phyloP scores from a whole-genome alignment of 2,113 vertebrate genomes.

The Aegotheles bennettii region DNA sequence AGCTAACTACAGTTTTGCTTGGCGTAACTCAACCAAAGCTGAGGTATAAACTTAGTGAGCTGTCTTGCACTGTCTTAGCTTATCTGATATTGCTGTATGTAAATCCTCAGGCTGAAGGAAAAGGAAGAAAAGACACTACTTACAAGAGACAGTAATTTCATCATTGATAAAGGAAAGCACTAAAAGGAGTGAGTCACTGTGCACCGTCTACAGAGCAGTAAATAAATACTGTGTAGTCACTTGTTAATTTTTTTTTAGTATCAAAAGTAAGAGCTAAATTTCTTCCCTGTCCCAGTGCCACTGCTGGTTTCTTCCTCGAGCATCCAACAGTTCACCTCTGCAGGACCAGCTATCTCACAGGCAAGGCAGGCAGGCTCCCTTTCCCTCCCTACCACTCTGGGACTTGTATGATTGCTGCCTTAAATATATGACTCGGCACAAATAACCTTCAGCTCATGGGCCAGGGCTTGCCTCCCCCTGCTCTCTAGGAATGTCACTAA shows the following conservation, averaged over 20 bases:
- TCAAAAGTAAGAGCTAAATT: not conserved
- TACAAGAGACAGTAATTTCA: not conserved
- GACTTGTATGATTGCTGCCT: not conserved
- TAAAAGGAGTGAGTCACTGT: not conserved
- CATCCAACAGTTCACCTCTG: not conserved
- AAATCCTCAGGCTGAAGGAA: not conserved
- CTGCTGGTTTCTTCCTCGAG: not conserved
- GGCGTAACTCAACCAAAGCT: not conserved
- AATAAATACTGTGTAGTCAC: not conserved
- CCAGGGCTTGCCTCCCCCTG: slow-evolving; percentile 5
- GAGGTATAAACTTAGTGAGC: not conserved
- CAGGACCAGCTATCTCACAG: not conserved
- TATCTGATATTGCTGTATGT: not conserved
- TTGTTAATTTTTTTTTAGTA: not conserved
- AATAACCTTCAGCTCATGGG: slow-evolving; percentile 8
- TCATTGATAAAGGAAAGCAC: not conserved
- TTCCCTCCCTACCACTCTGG: not conserved
- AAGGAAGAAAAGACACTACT: not conserved
- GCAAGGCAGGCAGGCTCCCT: not conserved
- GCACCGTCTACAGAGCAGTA: not conserved
- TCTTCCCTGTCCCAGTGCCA: not conserved
- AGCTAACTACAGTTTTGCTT: not conserved
- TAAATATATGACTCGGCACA: slow-evolving; percentile 1
- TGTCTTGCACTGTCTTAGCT: not conserved
- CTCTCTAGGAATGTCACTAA: slow-evolving; percentile 39